Base-by-base conservation (phyloP, 2,113 vertebrate species). In the Aix galericulata region DNA sequence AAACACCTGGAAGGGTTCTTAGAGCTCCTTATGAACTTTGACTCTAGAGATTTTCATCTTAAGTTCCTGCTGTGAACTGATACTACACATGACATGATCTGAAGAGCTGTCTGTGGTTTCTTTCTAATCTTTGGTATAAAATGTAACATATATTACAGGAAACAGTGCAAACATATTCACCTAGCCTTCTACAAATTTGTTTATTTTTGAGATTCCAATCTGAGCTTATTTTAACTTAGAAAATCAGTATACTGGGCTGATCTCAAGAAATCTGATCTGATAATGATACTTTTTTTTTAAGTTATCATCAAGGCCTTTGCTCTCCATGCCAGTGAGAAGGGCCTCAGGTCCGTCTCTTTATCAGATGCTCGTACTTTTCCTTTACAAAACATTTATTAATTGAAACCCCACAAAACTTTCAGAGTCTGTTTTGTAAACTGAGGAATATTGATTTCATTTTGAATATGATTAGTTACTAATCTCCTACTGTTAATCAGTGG, bases 1-100 rank as follows among this genome's bases (percentile, higher is more conserved):
- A 95, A 94, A 95, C 92, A 96, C 95, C 92, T 95, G 94, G 94
- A 96, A 91, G 88, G 53, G 88, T 90, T 86, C 90, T 92, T 88
- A 71, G 38, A 92, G 92, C 62, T 92, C 16, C 1, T 92, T 42
- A 17, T 95, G 94, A 96, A 86, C 95, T 90, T 73, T 96, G 92
- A 91, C 96, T 93, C 76, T 3, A 68, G 75, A 88, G 90, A 88
- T 95, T 95, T 96, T 94, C 80, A 88, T 96, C 93, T 96, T 94
- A 84, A 93, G 34, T 62, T 95, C 96, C 88, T 95, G 88, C 93
- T 96, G 94, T 95, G 95, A 94, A 36, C 73, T 90, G 94, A 96
- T 96, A 83, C 82, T 93, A 52, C 62, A 90, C 88, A 94, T 95
- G 93, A 79, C 90, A 94, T 1, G 80, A 86, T 93, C 88, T 40